A percentile compares a stretch with the other conserved stretches of the same genome.
Conservation (phyloP, 2,797 vertebrate genomes). For the Vultur gryphus region DNA sequence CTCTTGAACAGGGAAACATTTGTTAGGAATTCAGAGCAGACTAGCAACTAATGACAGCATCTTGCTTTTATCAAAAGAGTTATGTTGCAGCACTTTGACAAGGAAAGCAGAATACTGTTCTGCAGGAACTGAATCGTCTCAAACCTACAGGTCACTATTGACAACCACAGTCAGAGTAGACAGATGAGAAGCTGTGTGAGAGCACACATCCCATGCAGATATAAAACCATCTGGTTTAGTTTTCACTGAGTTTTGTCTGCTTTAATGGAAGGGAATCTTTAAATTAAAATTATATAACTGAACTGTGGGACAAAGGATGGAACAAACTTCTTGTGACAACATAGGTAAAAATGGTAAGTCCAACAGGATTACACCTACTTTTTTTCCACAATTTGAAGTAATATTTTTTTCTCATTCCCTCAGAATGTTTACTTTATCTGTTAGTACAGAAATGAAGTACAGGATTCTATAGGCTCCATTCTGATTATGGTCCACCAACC, state of each 20-base stretch:
- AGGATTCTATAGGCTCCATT: background rate
- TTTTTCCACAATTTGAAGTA: background rate
- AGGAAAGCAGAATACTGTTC: background rate
- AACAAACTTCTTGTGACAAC: background rate
- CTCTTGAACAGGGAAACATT: background rate
- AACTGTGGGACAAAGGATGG: background rate
- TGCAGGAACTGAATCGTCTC: background rate
- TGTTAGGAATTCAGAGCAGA: background rate
- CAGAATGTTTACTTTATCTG: background rate
- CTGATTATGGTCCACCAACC: background rate
- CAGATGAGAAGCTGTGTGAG: background rate
- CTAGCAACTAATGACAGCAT: background rate
- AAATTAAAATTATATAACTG: background rate
- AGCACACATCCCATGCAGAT: background rate
- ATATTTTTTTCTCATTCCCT: background rate
- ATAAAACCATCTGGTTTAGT: background rate
- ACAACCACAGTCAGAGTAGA: background rate
- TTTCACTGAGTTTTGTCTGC: background rate
- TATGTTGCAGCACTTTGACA: background rate
- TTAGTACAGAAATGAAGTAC: background rate
- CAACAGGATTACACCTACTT: background rate
- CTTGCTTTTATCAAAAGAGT: background rate
- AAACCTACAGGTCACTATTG: background rate
- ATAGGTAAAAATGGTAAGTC: background rate
- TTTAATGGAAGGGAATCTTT: background rate